Evolutionary conservation across 1,140 invertebrate genomes (phyloP).

Genomic region (Musca vetustissima): DNA sequence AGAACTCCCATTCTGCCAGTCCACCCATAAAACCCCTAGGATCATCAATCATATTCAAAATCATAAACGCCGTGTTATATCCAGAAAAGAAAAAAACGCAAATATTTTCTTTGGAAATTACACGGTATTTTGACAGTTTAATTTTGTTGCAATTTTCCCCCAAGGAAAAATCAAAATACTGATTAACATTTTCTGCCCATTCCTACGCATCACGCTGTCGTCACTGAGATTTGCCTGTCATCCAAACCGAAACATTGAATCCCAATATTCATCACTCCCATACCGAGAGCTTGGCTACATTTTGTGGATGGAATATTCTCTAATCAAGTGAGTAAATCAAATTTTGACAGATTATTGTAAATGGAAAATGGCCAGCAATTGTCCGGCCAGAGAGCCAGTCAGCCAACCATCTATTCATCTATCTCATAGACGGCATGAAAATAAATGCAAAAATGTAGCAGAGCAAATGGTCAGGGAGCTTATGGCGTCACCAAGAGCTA

Average conservation of each 20-base stretch:
- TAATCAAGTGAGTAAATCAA: conserved; percentile 24
- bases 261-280: no score
- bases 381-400: no score
- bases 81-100: no score
- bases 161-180: conserved; percentile 18
- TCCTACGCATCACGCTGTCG: neutral
- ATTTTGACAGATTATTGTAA: conserved; percentile 18
- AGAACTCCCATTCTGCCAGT: no score
- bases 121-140: conserved; percentile 21
- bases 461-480: neutral
- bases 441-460: neutral
- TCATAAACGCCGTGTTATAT: neutral
- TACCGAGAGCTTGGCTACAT: no score
- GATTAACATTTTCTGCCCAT: conserved; percentile 2
- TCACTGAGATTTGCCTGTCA: neutral
- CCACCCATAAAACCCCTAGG: no score
- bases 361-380: no score
- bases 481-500: neutral
- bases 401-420: no score
- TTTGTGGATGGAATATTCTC: neutral
- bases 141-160: conserved; percentile 19
- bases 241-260: no score
- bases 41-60: conserved; percentile 22
- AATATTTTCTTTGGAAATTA: conserved; percentile 3
- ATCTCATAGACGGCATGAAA: no score